These are phyloP conservation scores for Salvator merianae DNA, from an alignment of 2,113 vertebrate species.

Conservation along the genomic window DNA sequence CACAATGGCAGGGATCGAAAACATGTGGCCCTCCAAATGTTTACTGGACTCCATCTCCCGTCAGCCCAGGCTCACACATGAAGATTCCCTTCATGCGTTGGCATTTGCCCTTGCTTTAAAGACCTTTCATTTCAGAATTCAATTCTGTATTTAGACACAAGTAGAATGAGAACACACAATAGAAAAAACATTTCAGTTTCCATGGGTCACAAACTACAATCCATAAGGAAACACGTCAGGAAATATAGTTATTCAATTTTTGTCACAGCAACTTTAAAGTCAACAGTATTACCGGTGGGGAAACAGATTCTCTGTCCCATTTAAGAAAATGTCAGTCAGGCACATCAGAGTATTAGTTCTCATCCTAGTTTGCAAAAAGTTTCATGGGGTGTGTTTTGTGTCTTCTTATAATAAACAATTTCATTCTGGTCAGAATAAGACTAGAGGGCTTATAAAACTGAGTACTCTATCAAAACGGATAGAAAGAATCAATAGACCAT, in stretches of 20 bases:
- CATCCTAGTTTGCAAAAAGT: not conserved
- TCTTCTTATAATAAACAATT: not conserved
- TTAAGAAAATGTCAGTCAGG: conserved; percentile 26
- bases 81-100: too few species aligned
- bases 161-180: not conserved
- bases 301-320: not conserved
- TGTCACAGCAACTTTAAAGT: conserved; percentile 18
- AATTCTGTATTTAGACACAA: not conserved
- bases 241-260: not conserved
- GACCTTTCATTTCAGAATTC: not conserved
- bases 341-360: not conserved
- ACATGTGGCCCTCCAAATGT: too few species aligned
- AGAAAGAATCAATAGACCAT: not conserved
- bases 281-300: not conserved
- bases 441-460: not conserved
- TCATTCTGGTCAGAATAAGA: not conserved
- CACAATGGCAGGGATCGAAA: too few species aligned
- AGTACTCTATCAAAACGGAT: not conserved
- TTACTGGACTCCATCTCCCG: too few species aligned
- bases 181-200: not conserved
- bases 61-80: too few species aligned
- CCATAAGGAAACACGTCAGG: not conserved
- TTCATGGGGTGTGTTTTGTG: fast-evolving
- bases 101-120: not conserved
- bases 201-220: not conserved